These are phyloP conservation scores for Thunnus maccoyii DNA, from an alignment of 2,113 vertebrate species.

Conservation along the genomic window DNA sequence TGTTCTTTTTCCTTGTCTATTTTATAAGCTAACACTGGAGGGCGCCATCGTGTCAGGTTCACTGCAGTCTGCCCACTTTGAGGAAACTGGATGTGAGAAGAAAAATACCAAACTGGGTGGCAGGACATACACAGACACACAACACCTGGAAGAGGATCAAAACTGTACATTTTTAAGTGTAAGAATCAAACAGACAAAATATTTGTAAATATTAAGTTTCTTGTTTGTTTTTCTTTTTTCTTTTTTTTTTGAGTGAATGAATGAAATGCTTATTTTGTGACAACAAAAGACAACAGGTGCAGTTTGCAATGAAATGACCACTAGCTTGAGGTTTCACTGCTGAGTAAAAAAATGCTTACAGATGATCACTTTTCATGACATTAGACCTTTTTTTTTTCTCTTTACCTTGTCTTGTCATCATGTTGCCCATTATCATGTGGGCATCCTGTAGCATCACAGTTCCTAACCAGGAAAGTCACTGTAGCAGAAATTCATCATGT, in stretches of 20 bases:
- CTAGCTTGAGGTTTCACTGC: constrained; percentile 16
- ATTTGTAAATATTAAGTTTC: constrained; percentile 90
- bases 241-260: constrained; percentile 77
- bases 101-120: constrained; percentile 48
- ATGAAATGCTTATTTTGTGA: constrained; percentile 84
- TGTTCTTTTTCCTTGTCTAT: constrained; percentile 73
- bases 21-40: constrained; percentile 82
- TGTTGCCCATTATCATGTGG: not conserved
- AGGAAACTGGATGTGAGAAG: constrained; percentile 29
- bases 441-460: constrained; percentile 65
- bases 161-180: constrained; percentile 89
- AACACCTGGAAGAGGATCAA: constrained; percentile 66
- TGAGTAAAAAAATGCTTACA: not conserved
- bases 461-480: constrained; percentile 43
- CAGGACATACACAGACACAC: constrained; percentile 61
- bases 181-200: constrained; percentile 82
- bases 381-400: not conserved
- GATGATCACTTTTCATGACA: not conserved
- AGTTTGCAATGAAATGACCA: constrained; percentile 62
- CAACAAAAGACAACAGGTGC: constrained; percentile 84
- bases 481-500: constrained; percentile 53
- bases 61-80: constrained; percentile 52
- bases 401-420: not conserved
- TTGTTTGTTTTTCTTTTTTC: constrained; percentile 75
- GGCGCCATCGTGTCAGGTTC: constrained; percentile 65